These are phyloP conservation scores for Noctua janthe DNA, from an alignment of 2,888 invertebrate genomes.

Conservation along the genomic window DNA sequence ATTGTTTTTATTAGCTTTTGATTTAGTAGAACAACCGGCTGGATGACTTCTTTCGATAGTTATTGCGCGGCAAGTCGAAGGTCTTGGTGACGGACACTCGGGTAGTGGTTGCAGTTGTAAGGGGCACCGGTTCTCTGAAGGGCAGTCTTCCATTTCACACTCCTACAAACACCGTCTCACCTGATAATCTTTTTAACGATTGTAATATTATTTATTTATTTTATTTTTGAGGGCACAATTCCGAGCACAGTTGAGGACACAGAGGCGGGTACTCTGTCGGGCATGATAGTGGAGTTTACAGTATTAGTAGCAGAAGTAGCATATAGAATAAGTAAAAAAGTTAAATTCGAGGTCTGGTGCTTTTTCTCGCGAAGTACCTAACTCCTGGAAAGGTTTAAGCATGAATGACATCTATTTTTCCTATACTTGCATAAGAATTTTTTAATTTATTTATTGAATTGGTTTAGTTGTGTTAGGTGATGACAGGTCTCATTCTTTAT, in stretches of 20 bases:
- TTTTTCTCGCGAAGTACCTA: slow-evolving; percentile 33
- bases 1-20: not conserved
- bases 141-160: not conserved
- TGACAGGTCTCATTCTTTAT: not conserved
- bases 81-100: not conserved
- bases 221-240: not conserved
- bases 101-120: not conserved
- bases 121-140: not conserved
- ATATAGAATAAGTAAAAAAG: not conserved
- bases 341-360: slow-evolving; percentile 9
- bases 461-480: too few species aligned
- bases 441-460: not conserved
- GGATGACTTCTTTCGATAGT: not conserved
- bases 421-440: slow-evolving; percentile 59
- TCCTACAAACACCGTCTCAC: slow-evolving; percentile 1
- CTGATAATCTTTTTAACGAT: slow-evolving; percentile 6
- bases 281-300: slow-evolving; percentile 2
- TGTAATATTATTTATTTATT: not conserved
- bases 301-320: not conserved
- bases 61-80: not conserved
- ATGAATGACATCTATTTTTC: slow-evolving; percentile 68
- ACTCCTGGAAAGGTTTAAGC: slow-evolving; percentile 54
- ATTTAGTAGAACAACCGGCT: not conserved
- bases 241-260: not conserved
- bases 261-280: not conserved